Evolutionary conservation across 2,797 vertebrate genomes (phyloP).

Genomic region (Thamnophis elegans): DNA sequence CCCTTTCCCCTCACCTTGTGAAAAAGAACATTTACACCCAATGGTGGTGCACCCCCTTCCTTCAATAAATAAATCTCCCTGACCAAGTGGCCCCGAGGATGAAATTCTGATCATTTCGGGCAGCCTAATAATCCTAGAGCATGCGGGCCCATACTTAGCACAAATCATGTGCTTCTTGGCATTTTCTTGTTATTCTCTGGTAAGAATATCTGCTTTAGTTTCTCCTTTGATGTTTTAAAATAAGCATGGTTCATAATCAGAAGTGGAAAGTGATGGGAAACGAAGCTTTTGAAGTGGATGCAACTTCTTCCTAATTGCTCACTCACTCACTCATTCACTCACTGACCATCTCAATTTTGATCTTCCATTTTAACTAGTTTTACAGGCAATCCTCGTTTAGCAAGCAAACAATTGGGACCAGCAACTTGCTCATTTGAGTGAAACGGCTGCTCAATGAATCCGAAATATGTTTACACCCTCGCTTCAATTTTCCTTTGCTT

Average conservation of each 20-base stretch:
- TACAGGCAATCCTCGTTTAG: background rate
- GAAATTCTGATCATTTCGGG: background rate
- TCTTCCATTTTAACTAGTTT: slow-evolving; percentile 8
- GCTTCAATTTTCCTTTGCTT: background rate
- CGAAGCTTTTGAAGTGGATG: background rate
- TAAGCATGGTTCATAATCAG: background rate
- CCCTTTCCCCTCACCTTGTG: too few species aligned
- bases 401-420: background rate
- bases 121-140: background rate
- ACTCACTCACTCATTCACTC: too few species aligned
- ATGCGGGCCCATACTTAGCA: background rate
- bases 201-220: background rate
- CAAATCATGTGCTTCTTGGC: background rate
- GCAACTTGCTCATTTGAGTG: background rate
- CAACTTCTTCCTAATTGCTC: background rate
- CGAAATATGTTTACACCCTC: background rate
- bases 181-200: background rate
- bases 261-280: background rate
- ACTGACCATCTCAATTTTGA: background rate
- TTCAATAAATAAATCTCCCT: background rate
- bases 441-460: background rate
- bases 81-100: background rate
- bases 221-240: background rate
- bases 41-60: background rate
- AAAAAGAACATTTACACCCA: background rate